Conservation (phyloP, 1,140 invertebrate genomes). For the Cylas formicarius region DNA sequence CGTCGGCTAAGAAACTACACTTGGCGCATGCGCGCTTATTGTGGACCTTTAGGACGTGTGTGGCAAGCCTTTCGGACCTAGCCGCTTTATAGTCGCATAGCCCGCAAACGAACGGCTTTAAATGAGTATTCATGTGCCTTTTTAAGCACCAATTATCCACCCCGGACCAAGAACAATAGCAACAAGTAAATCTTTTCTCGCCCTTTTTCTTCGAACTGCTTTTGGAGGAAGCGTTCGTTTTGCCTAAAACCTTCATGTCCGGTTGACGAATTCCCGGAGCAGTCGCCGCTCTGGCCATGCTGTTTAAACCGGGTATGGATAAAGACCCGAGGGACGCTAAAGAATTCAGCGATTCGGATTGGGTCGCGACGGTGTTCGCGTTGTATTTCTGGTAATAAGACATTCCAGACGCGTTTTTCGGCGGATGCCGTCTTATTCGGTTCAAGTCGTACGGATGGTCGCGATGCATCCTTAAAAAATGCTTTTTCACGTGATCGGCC, state of each 20-base stretch:
- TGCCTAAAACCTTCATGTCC: constrained; percentile 28
- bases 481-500: constrained; percentile 92
- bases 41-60: constrained; percentile 84
- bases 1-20: constrained; percentile 78
- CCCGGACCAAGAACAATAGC: constrained; percentile 83
- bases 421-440: constrained; percentile 58
- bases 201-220: constrained; percentile 38
- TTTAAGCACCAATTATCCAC: constrained; percentile 92
- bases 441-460: constrained; percentile 81
- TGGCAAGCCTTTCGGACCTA: constrained; percentile 74
- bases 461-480: constrained; percentile 83
- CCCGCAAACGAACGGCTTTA: constrained; percentile 82
- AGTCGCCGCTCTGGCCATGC: constrained; percentile 27
- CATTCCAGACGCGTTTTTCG: constrained; percentile 45
- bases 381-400: constrained; percentile 44
- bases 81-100: constrained; percentile 89
- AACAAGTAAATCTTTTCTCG: constrained; percentile 62
- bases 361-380: constrained; percentile 25
- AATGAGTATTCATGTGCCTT: constrained; percentile 83
- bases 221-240: constrained; percentile 27
- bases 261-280: constrained; percentile 20
- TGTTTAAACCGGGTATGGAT: constrained; percentile 37
- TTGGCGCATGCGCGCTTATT: constrained; percentile 82
- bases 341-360: constrained; percentile 27
- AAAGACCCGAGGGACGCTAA: constrained; percentile 32